These are phyloP conservation scores for Antechinus stuartii DNA, from an alignment of 2,113 vertebrate genomes.

Conservation along the genomic window DNA sequence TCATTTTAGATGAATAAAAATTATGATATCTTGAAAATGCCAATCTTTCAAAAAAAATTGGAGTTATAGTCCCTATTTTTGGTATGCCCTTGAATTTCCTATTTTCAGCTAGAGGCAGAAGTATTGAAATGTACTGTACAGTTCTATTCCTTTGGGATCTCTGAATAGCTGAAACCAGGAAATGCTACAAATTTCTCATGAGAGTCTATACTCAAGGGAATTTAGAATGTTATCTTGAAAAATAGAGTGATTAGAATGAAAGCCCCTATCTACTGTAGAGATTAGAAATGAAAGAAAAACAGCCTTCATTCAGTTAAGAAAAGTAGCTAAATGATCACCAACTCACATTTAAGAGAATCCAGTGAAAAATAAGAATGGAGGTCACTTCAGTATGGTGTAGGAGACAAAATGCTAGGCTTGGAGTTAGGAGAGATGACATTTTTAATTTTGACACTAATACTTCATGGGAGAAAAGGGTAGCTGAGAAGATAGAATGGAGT, in stretches of 20 bases:
- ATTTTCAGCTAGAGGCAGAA: conserved; percentile 20
- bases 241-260: conserved; percentile 26
- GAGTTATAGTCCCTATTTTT: conserved; percentile 43
- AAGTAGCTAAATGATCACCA: background rate
- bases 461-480: background rate
- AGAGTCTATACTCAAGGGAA: conserved; percentile 4
- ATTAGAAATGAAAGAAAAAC: background rate
- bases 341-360: conserved; percentile 14
- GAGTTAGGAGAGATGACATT: background rate
- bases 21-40: background rate
- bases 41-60: conserved; percentile 3
- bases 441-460: background rate
- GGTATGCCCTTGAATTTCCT: conserved; percentile 11
- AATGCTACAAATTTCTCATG: conserved; percentile 43
- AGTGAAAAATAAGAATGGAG: conserved; percentile 22
- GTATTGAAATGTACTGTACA: conserved; percentile 24
- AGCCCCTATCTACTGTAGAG: conserved; percentile 20
- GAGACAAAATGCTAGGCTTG: background rate
- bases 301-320: conserved; percentile 42
- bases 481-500: background rate
- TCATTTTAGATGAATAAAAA: conserved; percentile 35
- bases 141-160: conserved; percentile 28
- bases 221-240: conserved; percentile 50
- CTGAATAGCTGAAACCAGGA: conserved; percentile 33
- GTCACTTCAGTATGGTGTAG: conserved; percentile 7